Evolutionary conservation across 2,888 invertebrate genomes (phyloP).

Genomic region (Sipunculus nudus): DNA sequence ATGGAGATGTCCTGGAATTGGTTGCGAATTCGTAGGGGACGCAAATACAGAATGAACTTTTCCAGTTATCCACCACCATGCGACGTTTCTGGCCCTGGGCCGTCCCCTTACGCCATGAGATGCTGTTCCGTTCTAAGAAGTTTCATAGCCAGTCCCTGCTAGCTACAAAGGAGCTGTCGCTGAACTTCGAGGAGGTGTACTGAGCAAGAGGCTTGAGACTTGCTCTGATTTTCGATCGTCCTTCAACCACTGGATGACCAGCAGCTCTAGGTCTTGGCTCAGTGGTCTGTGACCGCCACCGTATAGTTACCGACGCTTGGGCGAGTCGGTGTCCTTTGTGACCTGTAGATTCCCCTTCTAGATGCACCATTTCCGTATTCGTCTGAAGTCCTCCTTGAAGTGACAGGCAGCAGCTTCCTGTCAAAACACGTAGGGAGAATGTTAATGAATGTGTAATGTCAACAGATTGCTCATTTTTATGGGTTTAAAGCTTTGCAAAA

Average conservation of each 20-base stretch:
- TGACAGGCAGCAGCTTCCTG: background rate
- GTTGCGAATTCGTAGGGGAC: background rate
- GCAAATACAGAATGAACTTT: background rate
- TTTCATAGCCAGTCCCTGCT: slow-evolving; percentile 13
- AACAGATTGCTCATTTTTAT: too few species aligned
- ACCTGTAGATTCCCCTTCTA: background rate
- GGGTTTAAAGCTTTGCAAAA: too few species aligned
- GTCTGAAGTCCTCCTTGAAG: background rate
- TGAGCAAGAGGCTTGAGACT: background rate
- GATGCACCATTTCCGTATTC: slow-evolving; percentile 1
- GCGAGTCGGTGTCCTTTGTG: too few species aligned
- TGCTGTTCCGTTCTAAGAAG: slow-evolving; percentile 7
- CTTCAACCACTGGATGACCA: background rate
- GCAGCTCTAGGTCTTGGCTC: background rate
- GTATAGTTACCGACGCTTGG: background rate
- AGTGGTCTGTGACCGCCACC: slow-evolving; percentile 1
- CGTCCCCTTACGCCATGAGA: slow-evolving; percentile 9
- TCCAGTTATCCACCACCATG: background rate
- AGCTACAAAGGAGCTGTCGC: background rate
- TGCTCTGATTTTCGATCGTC: background rate
- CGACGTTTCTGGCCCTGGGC: slow-evolving; percentile 6
- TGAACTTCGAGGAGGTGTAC: background rate
- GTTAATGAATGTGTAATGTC: too few species aligned
- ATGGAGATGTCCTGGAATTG: slow-evolving; percentile 2
- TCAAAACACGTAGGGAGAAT: too few species aligned